phyloP scores from a whole-genome alignment of 1,140 invertebrate genomes.

The Neodiprion pinetum region DNA sequence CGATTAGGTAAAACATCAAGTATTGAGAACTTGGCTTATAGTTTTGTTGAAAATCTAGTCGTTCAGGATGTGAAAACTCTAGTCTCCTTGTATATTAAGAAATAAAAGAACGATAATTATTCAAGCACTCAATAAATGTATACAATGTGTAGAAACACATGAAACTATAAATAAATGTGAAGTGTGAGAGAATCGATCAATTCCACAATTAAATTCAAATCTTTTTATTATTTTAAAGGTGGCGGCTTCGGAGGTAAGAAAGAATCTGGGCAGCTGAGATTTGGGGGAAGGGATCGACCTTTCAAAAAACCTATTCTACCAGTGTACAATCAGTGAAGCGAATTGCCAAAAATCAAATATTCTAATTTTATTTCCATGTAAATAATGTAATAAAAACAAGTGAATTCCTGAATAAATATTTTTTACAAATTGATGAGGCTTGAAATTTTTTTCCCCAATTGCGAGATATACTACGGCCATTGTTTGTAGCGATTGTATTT shows the following conservation, averaged over 20 bases:
- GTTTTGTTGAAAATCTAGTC: conserved; percentile 14
- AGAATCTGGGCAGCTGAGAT: conserved; percentile 87
- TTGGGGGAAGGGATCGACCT: conserved; percentile 81
- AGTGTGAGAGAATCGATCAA: too few relatives aligned
- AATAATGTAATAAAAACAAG: too few relatives aligned
- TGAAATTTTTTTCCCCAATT: not conserved
- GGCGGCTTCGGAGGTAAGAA: conserved; percentile 89
- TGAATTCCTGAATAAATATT: not conserved
- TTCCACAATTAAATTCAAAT: not conserved
- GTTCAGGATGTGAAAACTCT: too few relatives aligned
- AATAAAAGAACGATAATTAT: too few relatives aligned
- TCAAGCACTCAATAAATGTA: too few relatives aligned
- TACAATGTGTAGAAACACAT: too few relatives aligned
- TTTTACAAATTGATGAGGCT: not conserved
- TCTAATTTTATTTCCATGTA: not conserved
- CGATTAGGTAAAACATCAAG: conserved; percentile 66
- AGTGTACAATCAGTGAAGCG: not conserved
- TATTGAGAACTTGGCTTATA: not conserved
- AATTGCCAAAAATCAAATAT: not conserved
- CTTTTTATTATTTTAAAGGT: conserved; percentile 55
- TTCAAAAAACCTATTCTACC: conserved; percentile 71
- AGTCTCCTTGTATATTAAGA: too few relatives aligned
- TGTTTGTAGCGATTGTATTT: too few relatives aligned
- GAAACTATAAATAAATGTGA: too few relatives aligned
- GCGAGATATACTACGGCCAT: not conserved